A percentile compares a stretch with the other conserved stretches of the same genome.
phyloP scores from a whole-genome alignment of 2,113 vertebrate genomes.

The Seriola rivoliana region DNA sequence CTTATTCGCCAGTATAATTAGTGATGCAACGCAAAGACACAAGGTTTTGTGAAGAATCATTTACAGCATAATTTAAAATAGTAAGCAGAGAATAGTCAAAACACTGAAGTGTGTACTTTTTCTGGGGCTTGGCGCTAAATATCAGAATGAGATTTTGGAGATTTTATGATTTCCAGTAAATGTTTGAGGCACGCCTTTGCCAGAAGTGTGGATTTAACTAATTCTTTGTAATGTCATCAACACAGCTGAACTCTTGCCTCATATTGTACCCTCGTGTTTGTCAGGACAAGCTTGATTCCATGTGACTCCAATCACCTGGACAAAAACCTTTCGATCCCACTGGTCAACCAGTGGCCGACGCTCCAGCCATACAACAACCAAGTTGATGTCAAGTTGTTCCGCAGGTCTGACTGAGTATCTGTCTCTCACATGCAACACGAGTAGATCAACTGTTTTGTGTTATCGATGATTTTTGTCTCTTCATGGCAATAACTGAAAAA shows the following conservation, averaged over 20 bases:
- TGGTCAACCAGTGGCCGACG: slow-evolving; percentile 93
- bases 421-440: background rate
- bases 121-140: too few relatives aligned
- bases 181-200: background rate
- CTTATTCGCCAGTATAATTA: background rate
- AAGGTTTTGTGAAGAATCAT: background rate
- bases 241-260: background rate
- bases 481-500: background rate
- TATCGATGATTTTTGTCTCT: background rate
- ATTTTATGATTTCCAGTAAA: background rate
- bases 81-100: background rate
- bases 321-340: slow-evolving; percentile 90
- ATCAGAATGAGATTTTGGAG: background rate
- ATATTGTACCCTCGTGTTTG: slow-evolving; percentile 79
- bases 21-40: background rate
- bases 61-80: background rate
- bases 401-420: slow-evolving; percentile 83
- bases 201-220: background rate
- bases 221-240: background rate
- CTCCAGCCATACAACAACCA: slow-evolving; percentile 86
- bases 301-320: slow-evolving; percentile 90
- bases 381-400: slow-evolving; percentile 89
- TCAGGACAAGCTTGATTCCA: slow-evolving; percentile 94
- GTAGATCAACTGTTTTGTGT: background rate
- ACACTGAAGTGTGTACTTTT: too few relatives aligned